Evolutionary conservation across 2,888 invertebrate genomes (phyloP), one percentile per base, ranked within the genome.

Genomic region (Lasius fuliginosus): DNA sequence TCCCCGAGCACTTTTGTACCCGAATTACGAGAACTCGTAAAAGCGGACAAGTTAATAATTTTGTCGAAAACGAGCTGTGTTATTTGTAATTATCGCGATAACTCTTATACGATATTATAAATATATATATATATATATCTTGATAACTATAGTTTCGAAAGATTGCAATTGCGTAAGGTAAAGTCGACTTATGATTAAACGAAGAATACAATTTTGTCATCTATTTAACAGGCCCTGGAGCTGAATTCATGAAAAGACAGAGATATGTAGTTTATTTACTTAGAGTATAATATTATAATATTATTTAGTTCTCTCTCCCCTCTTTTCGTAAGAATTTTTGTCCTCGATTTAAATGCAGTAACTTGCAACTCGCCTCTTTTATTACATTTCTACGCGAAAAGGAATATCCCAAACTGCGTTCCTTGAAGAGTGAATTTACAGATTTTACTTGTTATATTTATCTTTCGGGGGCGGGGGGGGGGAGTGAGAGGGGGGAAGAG

Each of bases 51-150:
- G 12, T 79, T 79, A 33, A 53, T 53, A 18, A 60, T 60, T 69
- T 79, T 46, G 46, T 79, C 46, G 53, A 56, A 81, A 73, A 36
- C 36, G 46, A 79, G 60, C 73, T 79, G 79, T 79, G 79, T 79
- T 79, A 73, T 73, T 53, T 46, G 40, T 73, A 73, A 30, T 79
- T 69, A 71, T 58, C 12, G 15, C 27, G 56, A 18, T 79, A 58
- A 12, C 33, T 81, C 30, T 71, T 58, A 23, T 60, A 79, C 71
- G 8, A 60, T 23, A 81, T 73, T 58, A 46, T 53, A 53, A n/a
- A 53, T 53, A 53, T 49, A 42, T 36, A 36, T 36, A 36, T 36
- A 36, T 15, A 18, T 27, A 33, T 53, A 53, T 69, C 49, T 53
- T 33, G 42, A 46, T 81, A 79, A 69, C 27, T 65, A 23, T 23